A percentile compares a stretch with the other conserved stretches of the same genome.
Conservation (phyloP, 2,797 vertebrate genomes). For the Lophius americanus region DNA sequence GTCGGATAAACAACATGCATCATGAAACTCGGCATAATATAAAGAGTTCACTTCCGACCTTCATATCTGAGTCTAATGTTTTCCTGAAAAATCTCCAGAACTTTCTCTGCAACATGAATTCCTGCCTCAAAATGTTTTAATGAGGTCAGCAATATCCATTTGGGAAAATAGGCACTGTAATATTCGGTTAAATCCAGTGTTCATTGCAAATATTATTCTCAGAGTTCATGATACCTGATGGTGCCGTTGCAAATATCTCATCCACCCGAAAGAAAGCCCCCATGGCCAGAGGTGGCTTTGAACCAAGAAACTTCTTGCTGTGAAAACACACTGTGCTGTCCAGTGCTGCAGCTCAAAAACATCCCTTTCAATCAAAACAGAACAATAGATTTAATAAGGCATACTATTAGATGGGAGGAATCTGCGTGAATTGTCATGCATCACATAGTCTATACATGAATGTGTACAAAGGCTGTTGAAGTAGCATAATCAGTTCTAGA, state of each 20-base stretch:
- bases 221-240: no score
- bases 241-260: no score
- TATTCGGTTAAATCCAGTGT: no score
- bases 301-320: no score
- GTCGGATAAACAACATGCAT: slow-evolving; percentile 29
- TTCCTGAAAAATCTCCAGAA: slow-evolving; percentile 10
- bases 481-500: slow-evolving; percentile 50
- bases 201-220: no score
- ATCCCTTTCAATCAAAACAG: slow-evolving; percentile 24
- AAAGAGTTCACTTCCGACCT: slow-evolving; percentile 42
- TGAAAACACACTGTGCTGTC: no score
- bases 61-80: slow-evolving; percentile 36
- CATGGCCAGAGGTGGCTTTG: no score
- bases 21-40: slow-evolving; percentile 28
- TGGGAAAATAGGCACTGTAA: not conserved
- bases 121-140: slow-evolving; percentile 1
- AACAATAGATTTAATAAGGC: slow-evolving; percentile 23
- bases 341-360: slow-evolving; percentile 9
- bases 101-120: slow-evolving; percentile 12
- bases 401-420: slow-evolving; percentile 13
- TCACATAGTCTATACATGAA: slow-evolving; percentile 7
- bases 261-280: no score
- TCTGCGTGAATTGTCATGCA: not conserved
- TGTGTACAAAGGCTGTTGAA: slow-evolving; percentile 8
- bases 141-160: not conserved